Conservation (phyloP, 2,888 invertebrate species). For the Gryllus longicercus region DNA sequence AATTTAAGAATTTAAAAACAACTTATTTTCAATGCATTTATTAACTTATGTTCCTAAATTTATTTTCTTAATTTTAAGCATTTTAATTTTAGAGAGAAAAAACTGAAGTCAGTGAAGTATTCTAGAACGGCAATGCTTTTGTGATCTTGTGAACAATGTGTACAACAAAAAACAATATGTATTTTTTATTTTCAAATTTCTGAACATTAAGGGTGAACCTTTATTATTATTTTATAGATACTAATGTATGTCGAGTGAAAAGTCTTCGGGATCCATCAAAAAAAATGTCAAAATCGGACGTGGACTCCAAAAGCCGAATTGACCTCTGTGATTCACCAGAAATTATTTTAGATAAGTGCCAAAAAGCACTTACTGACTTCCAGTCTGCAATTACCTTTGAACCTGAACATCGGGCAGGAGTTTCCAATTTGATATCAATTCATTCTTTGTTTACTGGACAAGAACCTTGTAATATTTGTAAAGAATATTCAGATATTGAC, state of each 20-base stretch:
- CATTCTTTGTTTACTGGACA: conserved; percentile 71
- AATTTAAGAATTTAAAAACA: too few species aligned
- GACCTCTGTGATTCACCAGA: conserved; percentile 73
- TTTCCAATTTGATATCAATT: conserved; percentile 83
- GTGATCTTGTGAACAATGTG: too few species aligned
- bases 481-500: conserved; percentile 61
- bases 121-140: too few species aligned
- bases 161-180: too few species aligned
- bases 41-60: too few species aligned
- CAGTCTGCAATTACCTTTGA: conserved; percentile 79
- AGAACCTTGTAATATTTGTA: conserved; percentile 64
- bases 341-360: conserved; percentile 66
- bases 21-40: too few species aligned
- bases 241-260: conserved; percentile 40
- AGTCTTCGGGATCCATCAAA: conserved; percentile 81
- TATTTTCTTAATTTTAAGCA: too few species aligned
- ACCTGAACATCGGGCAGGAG: conserved; percentile 73
- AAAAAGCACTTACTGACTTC: conserved; percentile 88
- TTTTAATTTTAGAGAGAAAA: too few species aligned
- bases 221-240: too few species aligned
- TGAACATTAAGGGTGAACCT: too few species aligned
- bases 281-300: conserved; percentile 98
- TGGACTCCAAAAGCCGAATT: conserved; percentile 72
- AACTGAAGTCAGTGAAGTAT: too few species aligned
- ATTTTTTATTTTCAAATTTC: too few species aligned